These are phyloP conservation scores for Vanessa tameamea DNA, from an alignment of 1,140 invertebrate species.

Conservation along the genomic window DNA sequence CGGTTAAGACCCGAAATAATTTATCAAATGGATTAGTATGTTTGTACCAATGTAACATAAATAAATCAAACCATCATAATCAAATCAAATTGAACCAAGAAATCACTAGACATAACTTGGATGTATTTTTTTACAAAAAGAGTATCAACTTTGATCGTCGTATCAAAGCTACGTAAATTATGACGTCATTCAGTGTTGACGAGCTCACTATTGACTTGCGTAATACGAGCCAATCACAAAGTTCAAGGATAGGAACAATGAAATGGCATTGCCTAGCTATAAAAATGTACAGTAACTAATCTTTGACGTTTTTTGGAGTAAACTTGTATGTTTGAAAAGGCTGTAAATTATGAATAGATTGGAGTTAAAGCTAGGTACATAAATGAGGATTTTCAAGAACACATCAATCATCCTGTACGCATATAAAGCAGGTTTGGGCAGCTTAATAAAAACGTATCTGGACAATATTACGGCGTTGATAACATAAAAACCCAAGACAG, in stretches of 20 bases:
- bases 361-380: neutral
- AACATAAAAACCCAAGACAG: slow-evolving; percentile 12
- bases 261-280: neutral
- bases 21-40: too few relatives aligned
- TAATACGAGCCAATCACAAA: slow-evolving; percentile 31
- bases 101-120: too few relatives aligned
- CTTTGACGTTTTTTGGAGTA: too few relatives aligned
- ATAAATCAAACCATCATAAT: too few relatives aligned
- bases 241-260: slow-evolving; percentile 28
- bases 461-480: slow-evolving; percentile 15
- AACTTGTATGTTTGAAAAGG: neutral
- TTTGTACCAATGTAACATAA: too few relatives aligned
- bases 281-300: neutral
- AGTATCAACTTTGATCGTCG: too few relatives aligned
- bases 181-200: neutral
- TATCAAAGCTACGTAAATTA: neutral
- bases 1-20: too few relatives aligned
- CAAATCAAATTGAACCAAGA: too few relatives aligned
- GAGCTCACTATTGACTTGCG: neutral
- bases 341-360: neutral
- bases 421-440: neutral
- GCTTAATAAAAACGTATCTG: neutral
- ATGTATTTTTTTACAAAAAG: too few relatives aligned
- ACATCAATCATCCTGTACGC: slow-evolving; percentile 3
- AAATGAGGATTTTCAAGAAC: neutral